Conservation (phyloP, 2,113 vertebrate species). For the Eretmochelys imbricata region DNA sequence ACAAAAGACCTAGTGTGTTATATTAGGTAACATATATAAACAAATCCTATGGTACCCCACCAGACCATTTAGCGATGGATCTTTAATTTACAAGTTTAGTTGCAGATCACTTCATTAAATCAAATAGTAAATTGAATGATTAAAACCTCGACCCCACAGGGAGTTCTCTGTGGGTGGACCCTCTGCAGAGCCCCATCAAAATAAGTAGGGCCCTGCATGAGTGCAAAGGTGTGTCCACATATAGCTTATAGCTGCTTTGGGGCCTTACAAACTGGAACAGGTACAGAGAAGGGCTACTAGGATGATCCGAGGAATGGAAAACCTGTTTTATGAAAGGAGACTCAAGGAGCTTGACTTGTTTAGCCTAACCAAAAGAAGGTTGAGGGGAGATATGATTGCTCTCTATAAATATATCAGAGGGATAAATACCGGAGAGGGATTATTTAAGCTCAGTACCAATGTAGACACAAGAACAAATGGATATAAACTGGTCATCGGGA, state of each 20-base stretch:
- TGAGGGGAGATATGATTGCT: too few species aligned
- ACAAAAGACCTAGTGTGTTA: not conserved
- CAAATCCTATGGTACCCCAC: constrained; percentile 14
- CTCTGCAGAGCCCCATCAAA: not conserved
- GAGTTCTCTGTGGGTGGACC: not conserved
- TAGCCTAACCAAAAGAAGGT: too few species aligned
- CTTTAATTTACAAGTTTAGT: not conserved
- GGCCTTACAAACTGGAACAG: not conserved
- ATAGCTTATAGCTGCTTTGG: not conserved
- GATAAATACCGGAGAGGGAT: too few species aligned
- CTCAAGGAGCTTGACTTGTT: too few species aligned
- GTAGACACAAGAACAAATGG: too few species aligned
- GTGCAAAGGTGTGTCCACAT: not conserved
- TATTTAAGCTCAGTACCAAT: too few species aligned
- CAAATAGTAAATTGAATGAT: not conserved
- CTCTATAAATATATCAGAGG: too few species aligned
- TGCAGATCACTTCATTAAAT: not conserved
- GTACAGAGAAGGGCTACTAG: too few species aligned
- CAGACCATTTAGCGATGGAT: not conserved
- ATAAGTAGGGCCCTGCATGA: not conserved
- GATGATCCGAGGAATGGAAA: too few species aligned
- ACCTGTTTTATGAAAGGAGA: too few species aligned
- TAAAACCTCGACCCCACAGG: not conserved
- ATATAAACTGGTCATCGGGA: too few species aligned
- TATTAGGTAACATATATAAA: constrained; percentile 48